Base-by-base conservation (phyloP, 2,113 vertebrate genomes). In the Trogon surrucura region DNA sequence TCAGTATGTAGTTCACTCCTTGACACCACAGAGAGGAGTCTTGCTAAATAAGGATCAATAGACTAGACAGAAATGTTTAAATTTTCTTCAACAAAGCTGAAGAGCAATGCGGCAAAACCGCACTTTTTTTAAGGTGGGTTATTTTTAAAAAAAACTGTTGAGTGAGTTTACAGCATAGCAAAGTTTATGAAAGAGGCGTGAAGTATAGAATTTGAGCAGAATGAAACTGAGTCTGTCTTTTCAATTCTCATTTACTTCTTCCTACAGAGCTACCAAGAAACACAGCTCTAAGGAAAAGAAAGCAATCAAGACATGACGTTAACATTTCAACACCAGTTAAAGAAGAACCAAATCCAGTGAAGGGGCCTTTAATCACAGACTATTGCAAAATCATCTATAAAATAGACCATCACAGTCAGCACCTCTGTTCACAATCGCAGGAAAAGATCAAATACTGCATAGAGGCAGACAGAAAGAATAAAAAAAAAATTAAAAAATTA, bases 21-120 rank as follows among this genome's bases (percentile, higher is more conserved):
- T 86, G 92, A 93, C 85, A 93, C 56, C 62, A 80, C 10, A 84
- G 66, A 95, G 57, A 89, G 38, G 21, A 92, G 67, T 26, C 45
- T 47, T 90, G 85, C 95, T 96, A 96, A 94, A 88, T 79, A 97
- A 93, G 48, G 58, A 97, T 95, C 95, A 95, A 91, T 83, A 95
- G 21, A 82, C 41, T 67, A 38, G 50, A 91, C 61, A 83, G 78
- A 80, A 95, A 94, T 62, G 74, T 73, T 92, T 71, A 94, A 38
- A 91, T 93, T 90, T 95, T 82, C 79, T 85, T 85, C 72, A 88
- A 89, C 69, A 88, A 92, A 95, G 61, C 25, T 73, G 61, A 61
- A 92, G 19, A 94, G 57, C 48, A 95, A 78, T 22, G 21, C 5
- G 10, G 4, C 5, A 7, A 73, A 89, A 62, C 66, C 3, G 8